Evolutionary conservation across 2,888 invertebrate species (phyloP).

Genomic region (Melieria picta): DNA sequence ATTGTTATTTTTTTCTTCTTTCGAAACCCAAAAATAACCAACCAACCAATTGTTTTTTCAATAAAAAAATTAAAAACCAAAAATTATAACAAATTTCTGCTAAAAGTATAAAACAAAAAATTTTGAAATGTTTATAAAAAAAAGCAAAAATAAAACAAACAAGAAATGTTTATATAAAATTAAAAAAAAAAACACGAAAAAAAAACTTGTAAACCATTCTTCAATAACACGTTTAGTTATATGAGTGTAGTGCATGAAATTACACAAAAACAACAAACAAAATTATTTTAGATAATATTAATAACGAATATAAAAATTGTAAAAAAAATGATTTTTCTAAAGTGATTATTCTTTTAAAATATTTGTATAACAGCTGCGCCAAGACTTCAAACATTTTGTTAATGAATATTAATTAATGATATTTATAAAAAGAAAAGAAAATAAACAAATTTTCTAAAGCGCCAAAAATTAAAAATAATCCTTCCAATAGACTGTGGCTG

Average conservation of each 20-base stretch:
- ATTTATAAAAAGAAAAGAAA: too few relatives aligned
- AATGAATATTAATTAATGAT: too few relatives aligned
- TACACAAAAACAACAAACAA: not conserved
- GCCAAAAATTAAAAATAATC: too few relatives aligned
- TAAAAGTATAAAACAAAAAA: constrained; percentile 20
- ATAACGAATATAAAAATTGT: not conserved
- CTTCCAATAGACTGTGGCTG: too few relatives aligned
- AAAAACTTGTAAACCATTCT: not conserved
- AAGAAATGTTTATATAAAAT: not conserved
- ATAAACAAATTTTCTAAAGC: too few relatives aligned
- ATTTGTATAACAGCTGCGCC: not conserved
- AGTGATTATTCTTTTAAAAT: not conserved
- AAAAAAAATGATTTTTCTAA: not conserved
- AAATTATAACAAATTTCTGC: constrained; percentile 12
- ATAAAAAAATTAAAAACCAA: constrained; percentile 24
- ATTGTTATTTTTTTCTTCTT: too few relatives aligned
- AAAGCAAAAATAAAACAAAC: not conserved
- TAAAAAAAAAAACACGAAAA: not conserved
- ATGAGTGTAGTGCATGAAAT: too few relatives aligned
- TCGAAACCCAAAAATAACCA: too few relatives aligned
- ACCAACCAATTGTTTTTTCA: too few relatives aligned
- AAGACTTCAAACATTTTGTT: too few relatives aligned
- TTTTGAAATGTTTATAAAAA: constrained; percentile 14
- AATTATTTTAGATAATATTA: not conserved
- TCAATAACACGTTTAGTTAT: not conserved